Evolutionary conservation across 2,888 invertebrate species (phyloP).

Genomic region (Leptopterna dolabrata): DNA sequence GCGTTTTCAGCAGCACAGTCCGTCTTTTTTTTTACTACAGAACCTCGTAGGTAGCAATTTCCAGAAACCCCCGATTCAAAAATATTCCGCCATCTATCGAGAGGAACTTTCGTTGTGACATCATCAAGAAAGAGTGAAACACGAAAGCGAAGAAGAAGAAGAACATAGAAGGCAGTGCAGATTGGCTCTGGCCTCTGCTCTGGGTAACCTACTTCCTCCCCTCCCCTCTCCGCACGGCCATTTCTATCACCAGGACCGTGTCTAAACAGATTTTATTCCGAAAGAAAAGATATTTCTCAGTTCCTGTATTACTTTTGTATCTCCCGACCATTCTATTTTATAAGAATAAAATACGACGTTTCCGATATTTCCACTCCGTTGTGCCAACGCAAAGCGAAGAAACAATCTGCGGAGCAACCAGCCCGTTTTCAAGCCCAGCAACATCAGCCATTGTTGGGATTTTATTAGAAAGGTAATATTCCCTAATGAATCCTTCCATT

Average conservation of each 20-base stretch:
- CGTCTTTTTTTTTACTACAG: no score
- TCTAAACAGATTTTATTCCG: neutral
- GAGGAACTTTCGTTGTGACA: no score
- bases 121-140: no score
- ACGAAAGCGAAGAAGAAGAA: neutral
- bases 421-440: neutral
- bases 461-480: neutral
- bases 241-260: neutral
- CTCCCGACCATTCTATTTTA: neutral
- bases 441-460: neutral
- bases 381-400: neutral
- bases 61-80: no score
- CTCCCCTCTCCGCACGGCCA: neutral
- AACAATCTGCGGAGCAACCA: neutral
- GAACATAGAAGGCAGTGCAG: neutral
- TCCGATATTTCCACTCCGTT: neutral
- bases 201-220: neutral
- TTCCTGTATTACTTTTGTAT: neutral
- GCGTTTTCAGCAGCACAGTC: no score
- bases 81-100: no score
- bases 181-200: no score
- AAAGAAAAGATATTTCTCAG: neutral
- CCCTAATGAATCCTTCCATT: neutral
- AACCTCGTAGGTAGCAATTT: no score
- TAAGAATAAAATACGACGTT: neutral